Percentiles rank a stretch among this genome's conserved stretches.
Conservation (phyloP, 2,113 vertebrate species). For the Petroica traversi region DNA sequence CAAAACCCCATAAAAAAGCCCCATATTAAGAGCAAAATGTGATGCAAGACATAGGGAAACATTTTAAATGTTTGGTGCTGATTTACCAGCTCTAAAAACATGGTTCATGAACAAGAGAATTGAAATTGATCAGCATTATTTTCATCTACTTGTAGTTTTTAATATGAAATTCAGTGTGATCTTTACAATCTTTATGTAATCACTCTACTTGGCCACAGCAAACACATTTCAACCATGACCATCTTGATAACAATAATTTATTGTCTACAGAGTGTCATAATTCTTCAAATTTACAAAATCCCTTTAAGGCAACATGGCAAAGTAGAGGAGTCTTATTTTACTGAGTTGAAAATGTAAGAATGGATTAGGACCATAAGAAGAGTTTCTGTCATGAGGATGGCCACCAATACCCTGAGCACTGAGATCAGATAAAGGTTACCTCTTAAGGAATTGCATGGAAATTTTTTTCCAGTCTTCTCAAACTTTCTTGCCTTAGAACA, state of each 20-base stretch:
- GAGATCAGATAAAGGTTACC: background rate
- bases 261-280: background rate
- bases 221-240: background rate
- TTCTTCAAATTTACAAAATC: background rate
- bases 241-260: background rate
- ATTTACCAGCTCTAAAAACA: rapidly evolving
- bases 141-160: background rate
- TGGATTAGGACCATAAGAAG: background rate
- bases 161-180: background rate
- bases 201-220: background rate
- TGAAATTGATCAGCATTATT: background rate
- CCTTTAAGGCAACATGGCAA: background rate
- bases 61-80: background rate
- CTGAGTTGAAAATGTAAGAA: background rate
- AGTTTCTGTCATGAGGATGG: background rate
- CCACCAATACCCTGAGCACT: background rate
- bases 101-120: background rate
- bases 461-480: background rate
- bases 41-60: background rate
- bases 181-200: background rate
- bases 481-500: background rate
- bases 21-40: background rate
- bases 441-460: background rate
- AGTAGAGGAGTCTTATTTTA: background rate
- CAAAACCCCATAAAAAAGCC: rapidly evolving